A percentile compares a stretch with the other conserved stretches of the same genome.
Conservation (phyloP, 2,797 vertebrate species). For the Anolis apletophallus region DNA sequence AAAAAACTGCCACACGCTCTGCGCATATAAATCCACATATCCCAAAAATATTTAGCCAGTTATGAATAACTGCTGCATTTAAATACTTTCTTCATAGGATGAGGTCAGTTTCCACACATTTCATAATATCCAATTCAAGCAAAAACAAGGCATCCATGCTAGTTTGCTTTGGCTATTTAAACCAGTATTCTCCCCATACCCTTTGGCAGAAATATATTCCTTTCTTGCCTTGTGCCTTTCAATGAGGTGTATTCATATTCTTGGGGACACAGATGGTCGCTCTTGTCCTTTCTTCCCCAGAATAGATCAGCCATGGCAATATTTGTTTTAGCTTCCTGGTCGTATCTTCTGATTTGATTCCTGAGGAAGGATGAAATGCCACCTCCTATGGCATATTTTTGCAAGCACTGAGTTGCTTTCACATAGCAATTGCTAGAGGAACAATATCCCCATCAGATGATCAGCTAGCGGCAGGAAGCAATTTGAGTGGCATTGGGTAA, state of each 20-base stretch:
- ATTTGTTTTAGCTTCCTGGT: constrained; percentile 53
- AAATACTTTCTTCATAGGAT: neutral
- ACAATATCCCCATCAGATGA: constrained; percentile 72
- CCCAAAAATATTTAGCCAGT: neutral
- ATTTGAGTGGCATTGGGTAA: constrained; percentile 67
- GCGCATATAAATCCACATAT: no score
- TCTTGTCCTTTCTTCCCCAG: constrained; percentile 20
- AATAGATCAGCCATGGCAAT: constrained; percentile 50
- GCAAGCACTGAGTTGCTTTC: constrained; percentile 49
- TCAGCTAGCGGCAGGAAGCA: constrained; percentile 63
- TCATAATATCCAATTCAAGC: neutral
- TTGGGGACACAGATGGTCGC: constrained; percentile 46
- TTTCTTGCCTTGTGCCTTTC: constrained; percentile 26
- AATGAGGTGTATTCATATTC: neutral
- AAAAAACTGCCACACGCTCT: neutral
- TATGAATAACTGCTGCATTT: neutral
- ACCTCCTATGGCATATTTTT: constrained; percentile 58
- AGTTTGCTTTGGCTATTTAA: neutral
- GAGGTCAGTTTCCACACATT: neutral
- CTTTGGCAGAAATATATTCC: constrained; percentile 28
- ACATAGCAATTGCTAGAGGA: constrained; percentile 46
- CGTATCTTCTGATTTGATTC: constrained; percentile 52
- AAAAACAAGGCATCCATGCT: neutral
- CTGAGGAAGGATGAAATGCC: constrained; percentile 58
- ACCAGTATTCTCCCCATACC: neutral